A percentile compares a stretch with the other conserved stretches of the same genome.
Conservation (phyloP, 2,797 vertebrate genomes). For the Caiman crocodilus region DNA sequence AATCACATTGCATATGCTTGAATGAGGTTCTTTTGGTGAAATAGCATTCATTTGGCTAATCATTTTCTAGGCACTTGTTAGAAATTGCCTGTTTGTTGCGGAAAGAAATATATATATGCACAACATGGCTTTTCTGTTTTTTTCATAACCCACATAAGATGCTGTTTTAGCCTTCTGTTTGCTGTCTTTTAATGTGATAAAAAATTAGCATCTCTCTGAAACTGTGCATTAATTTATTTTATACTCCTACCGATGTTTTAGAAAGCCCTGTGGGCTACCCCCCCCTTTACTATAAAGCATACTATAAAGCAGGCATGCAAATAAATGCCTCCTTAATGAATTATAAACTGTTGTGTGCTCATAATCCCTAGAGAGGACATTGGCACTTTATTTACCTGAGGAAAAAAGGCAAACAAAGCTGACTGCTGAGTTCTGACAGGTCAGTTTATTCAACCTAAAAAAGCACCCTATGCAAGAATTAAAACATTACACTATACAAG, state of each 20-base stretch:
- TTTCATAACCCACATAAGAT: not conserved
- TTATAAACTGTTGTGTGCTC: not conserved
- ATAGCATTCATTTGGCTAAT: not conserved
- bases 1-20: too few relatives aligned
- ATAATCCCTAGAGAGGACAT: not conserved
- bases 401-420: not conserved
- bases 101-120: not conserved
- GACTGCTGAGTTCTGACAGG: not conserved
- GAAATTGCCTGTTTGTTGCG: not conserved
- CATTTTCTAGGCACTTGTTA: not conserved
- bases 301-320: not conserved
- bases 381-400: not conserved
- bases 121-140: not conserved
- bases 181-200: not conserved
- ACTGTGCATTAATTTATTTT: slow-evolving; percentile 6
- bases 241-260: not conserved
- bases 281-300: not conserved
- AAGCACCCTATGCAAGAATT: not conserved
- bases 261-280: not conserved
- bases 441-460: not conserved
- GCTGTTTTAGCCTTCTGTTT: not conserved
- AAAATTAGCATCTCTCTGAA: not conserved
- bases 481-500: not conserved
- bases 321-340: not conserved
- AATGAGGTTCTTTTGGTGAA: too few relatives aligned